Percentiles rank a stretch among this genome's conserved stretches.
These are phyloP conservation scores for Equus quagga DNA, from an alignment of 2,113 vertebrate species.

Conservation along the genomic window DNA sequence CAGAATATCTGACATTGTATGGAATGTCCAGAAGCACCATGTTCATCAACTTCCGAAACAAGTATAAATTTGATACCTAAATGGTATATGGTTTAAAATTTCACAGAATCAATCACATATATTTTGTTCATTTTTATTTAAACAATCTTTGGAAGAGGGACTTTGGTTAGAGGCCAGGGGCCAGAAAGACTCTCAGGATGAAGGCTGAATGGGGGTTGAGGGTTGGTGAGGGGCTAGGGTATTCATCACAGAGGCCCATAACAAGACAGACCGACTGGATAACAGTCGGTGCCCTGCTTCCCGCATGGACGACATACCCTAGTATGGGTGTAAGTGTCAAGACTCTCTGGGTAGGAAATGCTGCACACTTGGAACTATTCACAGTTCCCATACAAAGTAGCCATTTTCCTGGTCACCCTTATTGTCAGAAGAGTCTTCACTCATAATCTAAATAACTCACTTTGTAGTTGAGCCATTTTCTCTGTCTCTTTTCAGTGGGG, in stretches of 20 bases:
- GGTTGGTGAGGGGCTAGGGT: accelerated
- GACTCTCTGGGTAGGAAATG: background rate
- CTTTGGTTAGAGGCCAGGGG: background rate
- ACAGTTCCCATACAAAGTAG: background rate
- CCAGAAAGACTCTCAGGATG: background rate
- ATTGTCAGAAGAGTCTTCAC: background rate
- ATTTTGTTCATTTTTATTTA: background rate
- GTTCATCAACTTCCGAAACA: background rate
- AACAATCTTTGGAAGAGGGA: background rate
- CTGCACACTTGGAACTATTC: background rate
- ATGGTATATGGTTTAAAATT: background rate
- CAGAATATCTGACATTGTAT: background rate
- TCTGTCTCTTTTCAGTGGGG: background rate
- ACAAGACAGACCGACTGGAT: background rate
- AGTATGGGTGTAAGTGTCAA: background rate
- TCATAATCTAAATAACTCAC: background rate
- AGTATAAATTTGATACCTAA: background rate
- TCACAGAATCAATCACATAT: background rate
- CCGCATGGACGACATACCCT: background rate
- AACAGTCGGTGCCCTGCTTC: background rate
- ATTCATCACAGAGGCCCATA: background rate
- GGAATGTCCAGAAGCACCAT: background rate
- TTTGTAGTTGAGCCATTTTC: background rate
- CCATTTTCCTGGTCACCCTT: background rate
- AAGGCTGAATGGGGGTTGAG: background rate